Evolutionary conservation across 2,797 vertebrate species (phyloP), one percentile per base, ranked within the genome.

Genomic region (Xyrichtys novacula): DNA sequence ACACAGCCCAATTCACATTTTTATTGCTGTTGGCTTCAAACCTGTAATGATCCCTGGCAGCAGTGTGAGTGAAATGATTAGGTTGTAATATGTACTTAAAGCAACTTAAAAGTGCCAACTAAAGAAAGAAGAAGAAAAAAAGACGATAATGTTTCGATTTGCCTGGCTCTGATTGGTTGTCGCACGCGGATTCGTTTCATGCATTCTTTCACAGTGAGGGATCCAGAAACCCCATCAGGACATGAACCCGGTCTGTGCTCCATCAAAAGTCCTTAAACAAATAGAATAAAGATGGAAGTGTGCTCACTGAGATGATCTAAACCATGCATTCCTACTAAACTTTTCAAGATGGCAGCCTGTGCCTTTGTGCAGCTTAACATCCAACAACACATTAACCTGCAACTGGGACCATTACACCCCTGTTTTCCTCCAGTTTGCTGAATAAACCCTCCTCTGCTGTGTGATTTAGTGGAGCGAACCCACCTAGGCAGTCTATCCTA

Each of bases 401-500:
- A 63, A 57, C 26, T 40, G 7, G 22, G 16, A 36, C 46, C 23
- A 53, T 80, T 59, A 62, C 16, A 40, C 29, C 47, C 66, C 48
- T 67, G 49, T 79, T 85, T 76, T 54, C 39, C 32, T 60, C 47
- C 48, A 14, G 56, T 77, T 82, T 77, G 39, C 64, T 52, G 79
- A 80, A 74, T 75, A 77, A 80, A 65, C 69, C 38, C 64, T 73
- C 62, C 64, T 70, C 49, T 65, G 68, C 75, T 38, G 20, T 68
- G 64, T 86, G 80, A 88, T 83, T 73, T 84, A 88, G 76, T 77
- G 56, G 67, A 46, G 65, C 48, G 22, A 80, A 79, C 55, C 74
- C 58, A 78, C 76, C 52, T 61, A 73, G 61, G 49, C 60, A 91
- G 64, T 88, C 72, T 62, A 82, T 82, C 80, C 75, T 85, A 89